phyloP scores from a whole-genome alignment of 2,113 vertebrate genomes.

The Hymenochirus boettgeri region DNA sequence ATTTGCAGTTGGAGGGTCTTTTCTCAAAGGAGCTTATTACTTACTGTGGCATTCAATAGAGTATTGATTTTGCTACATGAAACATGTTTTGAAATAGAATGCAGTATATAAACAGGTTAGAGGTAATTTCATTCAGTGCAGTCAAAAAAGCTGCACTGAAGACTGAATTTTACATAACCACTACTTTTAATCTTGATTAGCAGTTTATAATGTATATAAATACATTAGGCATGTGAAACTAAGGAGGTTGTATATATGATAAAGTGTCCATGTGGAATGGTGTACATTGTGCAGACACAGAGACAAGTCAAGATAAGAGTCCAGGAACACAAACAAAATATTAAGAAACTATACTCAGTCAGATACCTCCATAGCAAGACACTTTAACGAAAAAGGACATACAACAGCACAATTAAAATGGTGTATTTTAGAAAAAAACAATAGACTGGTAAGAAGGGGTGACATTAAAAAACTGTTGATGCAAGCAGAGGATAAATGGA shows the following conservation, averaged over 20 bases:
- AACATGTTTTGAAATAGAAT: slow-evolving; percentile 21
- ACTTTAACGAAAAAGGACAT: too few species aligned
- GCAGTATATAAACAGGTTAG: slow-evolving; percentile 27
- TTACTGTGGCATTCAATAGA: slow-evolving; percentile 38
- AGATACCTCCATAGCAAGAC: not conserved
- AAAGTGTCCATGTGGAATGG: too few species aligned
- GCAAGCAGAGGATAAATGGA: too few species aligned
- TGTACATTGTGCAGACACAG: too few species aligned
- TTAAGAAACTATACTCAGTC: not conserved
- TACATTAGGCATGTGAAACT: not conserved
- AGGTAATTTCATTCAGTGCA: slow-evolving; percentile 10
- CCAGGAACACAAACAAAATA: too few species aligned
- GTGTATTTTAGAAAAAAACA: too few species aligned
- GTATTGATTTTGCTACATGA: slow-evolving; percentile 31
- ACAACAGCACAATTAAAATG: too few species aligned
- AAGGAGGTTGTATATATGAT: too few species aligned
- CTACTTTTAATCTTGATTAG: not conserved
- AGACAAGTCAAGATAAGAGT: not conserved
- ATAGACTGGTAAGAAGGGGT: too few species aligned
- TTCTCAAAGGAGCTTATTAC: slow-evolving; percentile 39
- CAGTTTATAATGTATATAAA: not conserved
- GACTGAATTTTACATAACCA: not conserved
- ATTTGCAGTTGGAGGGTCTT: slow-evolving; percentile 26
- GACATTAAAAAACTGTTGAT: too few species aligned
- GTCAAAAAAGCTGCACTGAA: not conserved